phyloP scores from a whole-genome alignment of 2,888 invertebrate species.

The Chirona hameri region DNA sequence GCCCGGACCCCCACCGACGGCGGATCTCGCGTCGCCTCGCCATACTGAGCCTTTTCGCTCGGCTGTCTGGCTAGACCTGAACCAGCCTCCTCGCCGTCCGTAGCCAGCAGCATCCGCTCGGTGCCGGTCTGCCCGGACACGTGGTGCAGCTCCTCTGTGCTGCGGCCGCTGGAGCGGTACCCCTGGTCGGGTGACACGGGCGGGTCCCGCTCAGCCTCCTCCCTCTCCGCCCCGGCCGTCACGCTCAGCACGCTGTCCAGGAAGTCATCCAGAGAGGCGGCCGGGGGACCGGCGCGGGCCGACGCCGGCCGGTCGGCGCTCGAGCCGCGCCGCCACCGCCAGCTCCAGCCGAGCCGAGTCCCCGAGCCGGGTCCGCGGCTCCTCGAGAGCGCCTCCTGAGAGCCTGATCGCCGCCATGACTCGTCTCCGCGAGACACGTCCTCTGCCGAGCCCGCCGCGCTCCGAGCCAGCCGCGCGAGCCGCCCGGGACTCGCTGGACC shows the following conservation, averaged over 20 bases:
- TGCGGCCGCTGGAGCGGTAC: background rate
- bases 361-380: background rate
- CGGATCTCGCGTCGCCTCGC: too few species aligned
- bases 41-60: too few species aligned
- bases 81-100: background rate
- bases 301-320: background rate
- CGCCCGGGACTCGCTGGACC: too few species aligned
- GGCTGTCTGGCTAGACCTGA: too few species aligned
- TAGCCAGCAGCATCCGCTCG: background rate
- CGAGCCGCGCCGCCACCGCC: background rate
- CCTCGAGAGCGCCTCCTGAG: background rate
- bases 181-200: conserved; percentile 1
- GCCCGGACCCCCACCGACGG: too few species aligned
- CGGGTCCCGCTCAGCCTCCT: background rate
- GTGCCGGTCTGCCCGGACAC: background rate
- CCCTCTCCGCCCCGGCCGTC: background rate
- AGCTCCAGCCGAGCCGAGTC: background rate
- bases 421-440: too few species aligned
- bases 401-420: background rate
- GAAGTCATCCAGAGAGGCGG: background rate
- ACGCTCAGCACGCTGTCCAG: conserved; percentile 6
- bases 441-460: too few species aligned
- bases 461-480: too few species aligned
- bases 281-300: background rate
- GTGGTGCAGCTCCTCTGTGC: background rate